Evolutionary conservation across 1,140 invertebrate genomes (phyloP).

Genomic region (Stegodyphus mimosarum): DNA sequence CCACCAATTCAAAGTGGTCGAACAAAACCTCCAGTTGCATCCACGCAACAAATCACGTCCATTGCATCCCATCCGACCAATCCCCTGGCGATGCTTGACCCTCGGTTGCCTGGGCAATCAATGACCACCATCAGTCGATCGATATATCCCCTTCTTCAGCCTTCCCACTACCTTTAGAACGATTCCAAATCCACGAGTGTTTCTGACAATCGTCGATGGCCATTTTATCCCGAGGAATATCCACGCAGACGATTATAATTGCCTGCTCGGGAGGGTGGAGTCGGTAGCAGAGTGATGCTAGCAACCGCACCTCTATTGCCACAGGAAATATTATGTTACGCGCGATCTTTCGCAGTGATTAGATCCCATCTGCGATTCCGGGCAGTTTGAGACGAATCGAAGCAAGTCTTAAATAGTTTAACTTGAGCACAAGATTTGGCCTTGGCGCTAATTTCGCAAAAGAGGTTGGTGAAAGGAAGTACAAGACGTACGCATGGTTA

Average conservation of each 20-base stretch:
- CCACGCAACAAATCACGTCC: slow-evolving; percentile 36
- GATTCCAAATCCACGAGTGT: slow-evolving; percentile 1
- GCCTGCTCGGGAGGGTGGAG: slow-evolving; percentile 22
- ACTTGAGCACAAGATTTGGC: no score
- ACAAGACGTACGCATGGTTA: no score
- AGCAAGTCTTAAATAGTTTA: no score
- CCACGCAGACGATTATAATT: slow-evolving; percentile 30
- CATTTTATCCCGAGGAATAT: slow-evolving; percentile 36
- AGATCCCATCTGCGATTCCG: no score
- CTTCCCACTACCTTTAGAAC: neutral
- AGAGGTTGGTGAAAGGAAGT: no score
- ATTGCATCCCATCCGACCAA: slow-evolving; percentile 6
- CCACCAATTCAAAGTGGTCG: no score
- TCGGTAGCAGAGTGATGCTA: slow-evolving; percentile 38
- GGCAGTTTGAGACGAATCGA: no score
- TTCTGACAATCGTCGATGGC: slow-evolving; percentile 22
- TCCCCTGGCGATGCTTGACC: slow-evolving; percentile 33
- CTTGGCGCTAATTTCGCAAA: no score
- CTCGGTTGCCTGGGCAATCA: slow-evolving; percentile 24
- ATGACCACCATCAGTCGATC: slow-evolving; percentile 11
- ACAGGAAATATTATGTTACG: slow-evolving; percentile 31
- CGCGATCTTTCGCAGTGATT: neutral
- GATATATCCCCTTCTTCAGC: slow-evolving; percentile 19
- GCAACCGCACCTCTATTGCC: slow-evolving; percentile 49
- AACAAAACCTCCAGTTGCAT: neutral